A percentile compares a stretch with the other conserved stretches of the same genome.
phyloP scores from a whole-genome alignment of 2,888 invertebrate species.

The Andricus quercusramuli region DNA sequence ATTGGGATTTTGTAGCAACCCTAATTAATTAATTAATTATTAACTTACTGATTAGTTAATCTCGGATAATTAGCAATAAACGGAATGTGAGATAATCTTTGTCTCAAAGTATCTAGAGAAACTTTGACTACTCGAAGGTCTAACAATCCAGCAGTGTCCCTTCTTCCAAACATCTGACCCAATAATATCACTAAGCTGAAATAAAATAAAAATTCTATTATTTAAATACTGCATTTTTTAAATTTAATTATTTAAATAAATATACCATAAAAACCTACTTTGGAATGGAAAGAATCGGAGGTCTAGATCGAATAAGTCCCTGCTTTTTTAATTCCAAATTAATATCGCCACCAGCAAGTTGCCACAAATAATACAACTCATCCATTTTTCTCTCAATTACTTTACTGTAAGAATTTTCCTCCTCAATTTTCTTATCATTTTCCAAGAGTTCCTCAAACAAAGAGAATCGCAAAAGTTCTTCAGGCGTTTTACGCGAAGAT shows the following conservation, averaged over 20 bases:
- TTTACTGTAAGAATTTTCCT: slow-evolving; percentile 77
- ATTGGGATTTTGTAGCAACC: too few relatives aligned
- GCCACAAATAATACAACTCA: slow-evolving; percentile 97
- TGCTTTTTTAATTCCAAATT: slow-evolving; percentile 93
- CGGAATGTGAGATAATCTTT: slow-evolving; percentile 89
- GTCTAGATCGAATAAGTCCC: slow-evolving; percentile 92
- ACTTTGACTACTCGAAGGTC: slow-evolving; percentile 87
- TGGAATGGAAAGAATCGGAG: slow-evolving; percentile 89
- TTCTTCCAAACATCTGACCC: slow-evolving; percentile 90
- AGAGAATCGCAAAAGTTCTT: slow-evolving; percentile 81
- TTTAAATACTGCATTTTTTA: neutral
- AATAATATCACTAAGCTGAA: slow-evolving; percentile 90
- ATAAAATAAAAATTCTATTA: slow-evolving; percentile 49
- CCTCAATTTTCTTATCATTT: slow-evolving; percentile 64
- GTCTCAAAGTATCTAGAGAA: slow-evolving; percentile 84
- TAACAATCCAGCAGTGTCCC: slow-evolving; percentile 86
- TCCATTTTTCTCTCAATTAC: slow-evolving; percentile 82
- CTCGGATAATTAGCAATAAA: slow-evolving; percentile 89
- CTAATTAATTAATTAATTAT: slow-evolving; percentile 52
- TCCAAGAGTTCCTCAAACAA: slow-evolving; percentile 79
- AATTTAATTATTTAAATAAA: neutral
- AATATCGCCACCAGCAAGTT: slow-evolving; percentile 96
- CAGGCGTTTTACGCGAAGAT: slow-evolving; percentile 82
- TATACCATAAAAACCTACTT: slow-evolving; percentile 80
- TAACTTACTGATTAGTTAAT: slow-evolving; percentile 71